Evolutionary conservation across 2,888 invertebrate species (phyloP).

Genomic region (Epistrophe grossulariae): DNA sequence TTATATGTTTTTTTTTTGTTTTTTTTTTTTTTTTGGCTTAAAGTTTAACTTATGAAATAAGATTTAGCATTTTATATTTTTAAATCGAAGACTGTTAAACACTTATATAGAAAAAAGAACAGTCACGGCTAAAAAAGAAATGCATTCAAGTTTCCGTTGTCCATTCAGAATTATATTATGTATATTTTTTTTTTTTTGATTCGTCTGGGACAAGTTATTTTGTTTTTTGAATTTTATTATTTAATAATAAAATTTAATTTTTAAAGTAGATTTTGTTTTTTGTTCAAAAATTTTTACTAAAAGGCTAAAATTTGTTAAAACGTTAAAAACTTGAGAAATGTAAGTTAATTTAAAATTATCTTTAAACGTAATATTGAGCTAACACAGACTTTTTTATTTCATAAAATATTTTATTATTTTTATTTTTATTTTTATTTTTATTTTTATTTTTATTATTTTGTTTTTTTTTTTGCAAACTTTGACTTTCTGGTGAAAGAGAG

Average conservation of each 20-base stretch:
- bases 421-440: neutral
- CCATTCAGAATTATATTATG: slow-evolving; percentile 39
- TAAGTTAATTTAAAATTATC: slow-evolving; percentile 31
- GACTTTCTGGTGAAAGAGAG: slow-evolving; percentile 46
- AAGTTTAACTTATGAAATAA: slow-evolving; percentile 69
- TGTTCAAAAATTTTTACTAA: slow-evolving; percentile 30
- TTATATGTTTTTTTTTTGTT: slow-evolving; percentile 34
- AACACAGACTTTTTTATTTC: slow-evolving; percentile 72
- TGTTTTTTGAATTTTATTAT: slow-evolving; percentile 26
- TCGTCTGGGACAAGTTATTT: slow-evolving; percentile 55
- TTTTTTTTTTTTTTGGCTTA: slow-evolving; percentile 57
- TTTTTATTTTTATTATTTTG: neutral
- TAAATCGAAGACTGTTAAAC: slow-evolving; percentile 51
- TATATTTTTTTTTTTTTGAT: slow-evolving; percentile 33
- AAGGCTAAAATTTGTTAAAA: slow-evolving; percentile 48
- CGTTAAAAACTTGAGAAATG: slow-evolving; percentile 59
- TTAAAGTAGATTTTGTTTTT: slow-evolving; percentile 28
- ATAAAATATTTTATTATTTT: slow-evolving; percentile 36
- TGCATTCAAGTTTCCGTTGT: slow-evolving; percentile 56
- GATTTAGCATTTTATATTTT: slow-evolving; percentile 40
- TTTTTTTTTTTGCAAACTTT: slow-evolving; percentile 30
- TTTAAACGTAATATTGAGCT: slow-evolving; percentile 69
- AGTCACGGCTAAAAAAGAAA: slow-evolving; percentile 61
- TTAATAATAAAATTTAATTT: slow-evolving; percentile 34
- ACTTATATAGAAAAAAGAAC: slow-evolving; percentile 53